Base-by-base conservation (phyloP, 2,113 vertebrate species). In the Nymphicus hollandicus region DNA sequence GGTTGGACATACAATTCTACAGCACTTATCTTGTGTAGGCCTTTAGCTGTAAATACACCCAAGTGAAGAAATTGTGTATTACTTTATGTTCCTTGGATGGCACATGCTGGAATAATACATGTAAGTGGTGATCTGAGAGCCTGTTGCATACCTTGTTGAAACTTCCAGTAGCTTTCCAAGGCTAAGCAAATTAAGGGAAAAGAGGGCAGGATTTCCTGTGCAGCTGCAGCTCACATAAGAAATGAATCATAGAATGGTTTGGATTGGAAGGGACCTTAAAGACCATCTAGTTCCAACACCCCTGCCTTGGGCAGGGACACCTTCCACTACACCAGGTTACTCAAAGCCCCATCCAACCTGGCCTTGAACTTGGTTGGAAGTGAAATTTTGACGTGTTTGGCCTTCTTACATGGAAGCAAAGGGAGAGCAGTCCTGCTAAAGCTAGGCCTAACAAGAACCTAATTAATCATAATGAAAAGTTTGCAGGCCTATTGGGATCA, bases 121-220 rank as follows among this genome's bases (percentile, higher is more conserved):
- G 25, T 15, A 66, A 55, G 64, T 44, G 27, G 44, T 78, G 56
- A 43, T 91, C 68, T 79, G 80, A 79, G 79, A 94, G 71, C 95
- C 82, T 28, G 17, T 63, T 50, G 11, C 29, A n/a, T 91, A 92
- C 77, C 29, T 91, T 88, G 66, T 39, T 93, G 85, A 64, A 76
- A 91, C 50, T 60, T 82, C n/a, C 63, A 64, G 65, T 49, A 94
- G 69, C 76, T 76, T 88, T 88, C 12, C 22, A 83, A 86, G 74
- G 81, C 89, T 68, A 78, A 93, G 79, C 58, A 88, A 90, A 72
- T 94, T 83, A 94, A 81, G 56, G 8, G 56, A 73, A 83, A 86
- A 81, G 70, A 66, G n/a, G 50, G 22, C 53, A 85, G 60, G 60
- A 70, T 93, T 95, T 81, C 86, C 70, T 80, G 7, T 82, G 64